A percentile compares a stretch with the other conserved stretches of the same genome.
These are phyloP conservation scores for Dicranocentrus wangi DNA, from an alignment of 2,888 invertebrate genomes.

Conservation along the genomic window DNA sequence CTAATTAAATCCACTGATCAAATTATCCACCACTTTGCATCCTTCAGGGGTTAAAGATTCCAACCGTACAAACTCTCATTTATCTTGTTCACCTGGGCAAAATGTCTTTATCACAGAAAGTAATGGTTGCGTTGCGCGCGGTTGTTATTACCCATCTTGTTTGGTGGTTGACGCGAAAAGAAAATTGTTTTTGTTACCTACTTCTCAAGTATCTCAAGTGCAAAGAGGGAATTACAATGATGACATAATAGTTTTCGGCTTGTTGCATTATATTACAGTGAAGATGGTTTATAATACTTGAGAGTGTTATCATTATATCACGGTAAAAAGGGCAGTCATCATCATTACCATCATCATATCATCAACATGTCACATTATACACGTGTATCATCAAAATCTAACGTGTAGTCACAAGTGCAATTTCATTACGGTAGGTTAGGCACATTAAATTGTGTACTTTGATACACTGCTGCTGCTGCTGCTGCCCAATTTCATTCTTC, in stretches of 20 bases:
- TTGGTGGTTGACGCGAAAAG: background rate
- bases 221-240: slow-evolving; percentile 25
- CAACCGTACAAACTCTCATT: slow-evolving; percentile 1
- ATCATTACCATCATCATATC: slow-evolving; percentile 46
- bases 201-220: background rate
- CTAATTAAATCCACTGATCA: background rate
- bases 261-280: slow-evolving; percentile 19
- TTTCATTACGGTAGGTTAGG: slow-evolving; percentile 51
- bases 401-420: slow-evolving; percentile 37
- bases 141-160: background rate
- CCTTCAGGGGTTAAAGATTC: slow-evolving; percentile 11
- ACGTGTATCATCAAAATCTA: background rate
- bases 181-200: background rate
- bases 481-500: background rate
- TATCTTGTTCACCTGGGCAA: background rate
- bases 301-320: slow-evolving; percentile 47
- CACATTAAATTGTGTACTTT: background rate
- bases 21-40: too few species aligned
- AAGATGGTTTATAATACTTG: slow-evolving; percentile 8
- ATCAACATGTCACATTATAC: slow-evolving; percentile 56
- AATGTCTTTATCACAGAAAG: slow-evolving; percentile 2
- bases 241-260: slow-evolving; percentile 51
- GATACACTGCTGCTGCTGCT: background rate
- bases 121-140: too few species aligned
- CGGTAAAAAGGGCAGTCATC: slow-evolving; percentile 54